phyloP scores from a whole-genome alignment of 2,888 invertebrate genomes.

The Operophtera brumata region DNA sequence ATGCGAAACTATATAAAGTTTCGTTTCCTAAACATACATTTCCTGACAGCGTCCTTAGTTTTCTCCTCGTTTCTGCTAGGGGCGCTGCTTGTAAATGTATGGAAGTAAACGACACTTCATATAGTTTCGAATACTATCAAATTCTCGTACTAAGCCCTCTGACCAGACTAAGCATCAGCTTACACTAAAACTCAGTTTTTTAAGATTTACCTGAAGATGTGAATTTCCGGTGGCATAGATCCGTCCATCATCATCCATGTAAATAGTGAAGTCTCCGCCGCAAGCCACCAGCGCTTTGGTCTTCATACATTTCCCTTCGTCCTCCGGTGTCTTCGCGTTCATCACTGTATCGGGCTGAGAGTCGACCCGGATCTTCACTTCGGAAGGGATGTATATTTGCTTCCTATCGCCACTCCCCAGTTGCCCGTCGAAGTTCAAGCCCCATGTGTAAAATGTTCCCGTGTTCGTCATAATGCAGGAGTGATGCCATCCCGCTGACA shows the following conservation, averaged over 20 bases:
- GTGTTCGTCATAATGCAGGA: slow-evolving; percentile 86
- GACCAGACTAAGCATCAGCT: too few species aligned
- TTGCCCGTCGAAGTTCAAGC: slow-evolving; percentile 94
- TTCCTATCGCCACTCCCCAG: slow-evolving; percentile 86
- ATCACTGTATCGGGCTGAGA: slow-evolving; percentile 49
- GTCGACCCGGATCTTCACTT: slow-evolving; percentile 69
- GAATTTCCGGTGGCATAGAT: slow-evolving; percentile 89
- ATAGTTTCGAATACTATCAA: too few species aligned
- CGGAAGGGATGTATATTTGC: slow-evolving; percentile 79
- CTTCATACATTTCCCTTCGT: slow-evolving; percentile 44
- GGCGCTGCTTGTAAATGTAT: too few species aligned
- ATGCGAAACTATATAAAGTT: too few species aligned
- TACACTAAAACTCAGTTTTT: too few species aligned
- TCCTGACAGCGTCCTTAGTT: too few species aligned
- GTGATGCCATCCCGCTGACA: slow-evolving; percentile 91
- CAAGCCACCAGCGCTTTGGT: slow-evolving; percentile 80
- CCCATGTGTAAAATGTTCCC: slow-evolving; percentile 90
- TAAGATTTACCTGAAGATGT: slow-evolving; percentile 53
- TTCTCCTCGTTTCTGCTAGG: too few species aligned
- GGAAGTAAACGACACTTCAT: too few species aligned
- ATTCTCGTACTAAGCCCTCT: too few species aligned
- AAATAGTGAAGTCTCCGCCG: slow-evolving; percentile 89
- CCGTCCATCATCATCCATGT: slow-evolving; percentile 83
- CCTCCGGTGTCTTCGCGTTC: slow-evolving; percentile 46
- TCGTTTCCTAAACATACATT: too few species aligned